A percentile compares a stretch with the other conserved stretches of the same genome.
Conservation (phyloP, 2,113 vertebrate genomes). For the Prietella phreatophila region DNA sequence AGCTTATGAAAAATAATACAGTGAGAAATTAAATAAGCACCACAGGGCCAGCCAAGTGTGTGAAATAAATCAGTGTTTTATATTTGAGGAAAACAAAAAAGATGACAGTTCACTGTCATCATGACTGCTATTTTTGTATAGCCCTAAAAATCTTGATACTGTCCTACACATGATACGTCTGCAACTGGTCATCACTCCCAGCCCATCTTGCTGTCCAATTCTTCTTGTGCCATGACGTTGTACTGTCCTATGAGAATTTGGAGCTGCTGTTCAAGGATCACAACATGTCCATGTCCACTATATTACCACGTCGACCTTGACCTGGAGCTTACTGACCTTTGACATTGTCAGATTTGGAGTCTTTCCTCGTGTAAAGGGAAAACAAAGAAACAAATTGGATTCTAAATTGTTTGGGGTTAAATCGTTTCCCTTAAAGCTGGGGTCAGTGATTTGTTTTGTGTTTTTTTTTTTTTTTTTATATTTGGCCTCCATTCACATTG, state of each 20-base stretch:
- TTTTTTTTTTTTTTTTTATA: background rate
- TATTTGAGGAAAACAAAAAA: background rate
- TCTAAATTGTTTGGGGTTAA: background rate
- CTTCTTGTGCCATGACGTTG: conserved; percentile 21
- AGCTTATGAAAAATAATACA: background rate
- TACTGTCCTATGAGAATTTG: conserved; percentile 11
- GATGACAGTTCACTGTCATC: background rate
- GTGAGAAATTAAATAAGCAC: conserved; percentile 41
- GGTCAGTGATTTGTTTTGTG: no score
- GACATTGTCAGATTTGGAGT: background rate
- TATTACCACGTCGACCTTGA: background rate
- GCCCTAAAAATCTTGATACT: background rate
- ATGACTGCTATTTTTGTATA: conserved; percentile 10
- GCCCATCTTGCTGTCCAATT: background rate
- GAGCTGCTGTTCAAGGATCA: background rate
- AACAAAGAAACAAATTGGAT: conserved; percentile 1
- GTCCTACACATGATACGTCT: background rate
- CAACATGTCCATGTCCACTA: background rate
- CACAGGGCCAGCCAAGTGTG: background rate
- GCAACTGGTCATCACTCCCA: background rate
- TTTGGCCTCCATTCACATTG: background rate
- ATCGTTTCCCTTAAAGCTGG: background rate
- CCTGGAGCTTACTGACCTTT: background rate
- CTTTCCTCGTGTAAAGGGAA: background rate
- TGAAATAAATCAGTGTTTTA: conserved; percentile 25